These are phyloP conservation scores for Nyctereutes procyonoides DNA, from an alignment of 2,113 vertebrate genomes.

Conservation along the genomic window DNA sequence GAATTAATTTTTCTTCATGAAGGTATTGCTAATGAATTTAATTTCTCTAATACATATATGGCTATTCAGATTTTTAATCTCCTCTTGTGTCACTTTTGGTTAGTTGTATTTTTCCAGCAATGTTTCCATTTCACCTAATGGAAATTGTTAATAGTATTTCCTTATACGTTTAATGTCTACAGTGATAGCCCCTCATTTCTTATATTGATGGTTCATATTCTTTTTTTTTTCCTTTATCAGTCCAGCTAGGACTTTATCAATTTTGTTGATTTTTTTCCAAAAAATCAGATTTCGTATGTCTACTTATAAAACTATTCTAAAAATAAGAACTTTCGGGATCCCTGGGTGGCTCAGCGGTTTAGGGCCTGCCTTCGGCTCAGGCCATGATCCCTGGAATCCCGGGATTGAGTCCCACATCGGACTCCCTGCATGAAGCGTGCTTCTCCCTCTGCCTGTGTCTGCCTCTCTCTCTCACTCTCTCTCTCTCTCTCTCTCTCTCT, in stretches of 20 bases:
- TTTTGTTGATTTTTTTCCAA: slow-evolving; percentile 44
- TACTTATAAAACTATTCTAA: slow-evolving; percentile 1
- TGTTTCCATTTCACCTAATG: neutral
- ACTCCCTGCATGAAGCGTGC: too few species aligned
- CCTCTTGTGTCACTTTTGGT: neutral
- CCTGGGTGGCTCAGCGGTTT: too few species aligned
- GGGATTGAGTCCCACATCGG: too few species aligned
- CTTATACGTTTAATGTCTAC: neutral
- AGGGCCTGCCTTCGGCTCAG: too few species aligned
- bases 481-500: too few species aligned
- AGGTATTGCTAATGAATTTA: slow-evolving; percentile 14
- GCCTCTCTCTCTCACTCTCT: too few species aligned
- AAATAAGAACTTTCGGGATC: neutral
- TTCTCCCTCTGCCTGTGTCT: too few species aligned
- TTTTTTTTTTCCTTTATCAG: neutral
- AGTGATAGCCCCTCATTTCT: neutral
- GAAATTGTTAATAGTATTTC: neutral
- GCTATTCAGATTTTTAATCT: slow-evolving; percentile 7
- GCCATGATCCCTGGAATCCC: too few species aligned
- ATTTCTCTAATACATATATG: neutral
- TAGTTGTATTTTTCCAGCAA: neutral
- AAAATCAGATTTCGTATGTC: neutral
- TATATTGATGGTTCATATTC: neutral
- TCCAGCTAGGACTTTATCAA: neutral
- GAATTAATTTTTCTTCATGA: neutral